Conservation (phyloP, 2,888 invertebrate species). For the Trichogramma evanescens region DNA sequence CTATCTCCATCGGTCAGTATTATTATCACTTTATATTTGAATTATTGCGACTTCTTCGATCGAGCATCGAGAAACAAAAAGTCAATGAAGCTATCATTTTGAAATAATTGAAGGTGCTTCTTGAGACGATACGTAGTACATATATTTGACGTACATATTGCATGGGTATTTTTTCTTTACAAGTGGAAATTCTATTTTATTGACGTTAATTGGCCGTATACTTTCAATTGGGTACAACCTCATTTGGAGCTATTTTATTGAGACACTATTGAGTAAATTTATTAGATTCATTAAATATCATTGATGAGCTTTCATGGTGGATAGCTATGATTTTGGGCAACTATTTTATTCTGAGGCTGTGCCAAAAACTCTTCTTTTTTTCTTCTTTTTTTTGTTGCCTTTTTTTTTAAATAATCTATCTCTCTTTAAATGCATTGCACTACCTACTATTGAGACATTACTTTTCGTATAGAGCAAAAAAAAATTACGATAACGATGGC, state of each 20-base stretch:
- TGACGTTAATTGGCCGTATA: neutral
- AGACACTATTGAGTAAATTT: slow-evolving; percentile 23
- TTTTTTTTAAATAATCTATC: too few species aligned
- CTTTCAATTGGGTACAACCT: slow-evolving; percentile 4
- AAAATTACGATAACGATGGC: neutral
- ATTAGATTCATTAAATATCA: slow-evolving; percentile 6
- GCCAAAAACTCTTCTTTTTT: neutral
- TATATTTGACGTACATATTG: neutral
- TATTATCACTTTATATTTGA: neutral
- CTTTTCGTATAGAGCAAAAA: too few species aligned
- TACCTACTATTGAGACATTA: too few species aligned
- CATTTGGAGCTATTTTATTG: slow-evolving; percentile 1
- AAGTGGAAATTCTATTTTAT: slow-evolving; percentile 9
- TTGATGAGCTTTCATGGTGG: neutral
- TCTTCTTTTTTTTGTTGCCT: too few species aligned
- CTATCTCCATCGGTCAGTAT: neutral
- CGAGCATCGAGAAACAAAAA: neutral
- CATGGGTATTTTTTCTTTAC: neutral
- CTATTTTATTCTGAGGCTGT: slow-evolving; percentile 6
- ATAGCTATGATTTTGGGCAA: neutral
- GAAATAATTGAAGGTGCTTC: neutral
- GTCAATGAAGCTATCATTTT: slow-evolving; percentile 14
- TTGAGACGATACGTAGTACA: neutral
- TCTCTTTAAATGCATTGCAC: too few species aligned
- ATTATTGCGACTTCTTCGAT: slow-evolving; percentile 4